Conservation (phyloP, 2,113 vertebrate genomes). For the Petromus typicus region DNA sequence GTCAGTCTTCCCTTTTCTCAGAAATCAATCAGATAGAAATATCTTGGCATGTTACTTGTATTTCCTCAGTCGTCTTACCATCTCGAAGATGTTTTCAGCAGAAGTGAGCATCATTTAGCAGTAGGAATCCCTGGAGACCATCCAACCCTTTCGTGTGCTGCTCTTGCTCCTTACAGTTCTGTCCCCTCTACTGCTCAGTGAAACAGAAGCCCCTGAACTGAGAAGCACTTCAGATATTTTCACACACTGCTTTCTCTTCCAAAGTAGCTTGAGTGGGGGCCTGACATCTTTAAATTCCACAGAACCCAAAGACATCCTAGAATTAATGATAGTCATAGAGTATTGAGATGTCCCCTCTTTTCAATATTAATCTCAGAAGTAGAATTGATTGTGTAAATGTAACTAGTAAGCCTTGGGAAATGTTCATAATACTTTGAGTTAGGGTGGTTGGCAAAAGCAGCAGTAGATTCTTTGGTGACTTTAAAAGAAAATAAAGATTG, state of each 20-base stretch:
- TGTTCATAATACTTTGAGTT: background rate
- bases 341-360: background rate
- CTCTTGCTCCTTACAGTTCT: background rate
- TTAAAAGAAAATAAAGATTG: background rate
- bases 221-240: background rate
- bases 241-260: background rate
- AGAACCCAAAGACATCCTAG: conserved; percentile 55
- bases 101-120: background rate
- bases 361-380: background rate
- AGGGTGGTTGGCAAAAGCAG: background rate
- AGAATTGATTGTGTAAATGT: background rate
- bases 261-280: conserved; percentile 41
- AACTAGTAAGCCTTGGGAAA: conserved; percentile 39
- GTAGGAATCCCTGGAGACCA: background rate
- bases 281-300: conserved; percentile 68
- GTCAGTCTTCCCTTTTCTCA: background rate
- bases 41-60: background rate
- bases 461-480: background rate
- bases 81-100: background rate
- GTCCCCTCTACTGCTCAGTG: background rate
- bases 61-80: background rate
- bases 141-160: background rate
- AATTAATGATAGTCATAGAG: background rate
- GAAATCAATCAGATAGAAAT: background rate
- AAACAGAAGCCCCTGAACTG: background rate